Evolutionary conservation across 1,140 invertebrate genomes (phyloP), one percentile per base, ranked within the genome.

Genomic region (Orius insidiosus): DNA sequence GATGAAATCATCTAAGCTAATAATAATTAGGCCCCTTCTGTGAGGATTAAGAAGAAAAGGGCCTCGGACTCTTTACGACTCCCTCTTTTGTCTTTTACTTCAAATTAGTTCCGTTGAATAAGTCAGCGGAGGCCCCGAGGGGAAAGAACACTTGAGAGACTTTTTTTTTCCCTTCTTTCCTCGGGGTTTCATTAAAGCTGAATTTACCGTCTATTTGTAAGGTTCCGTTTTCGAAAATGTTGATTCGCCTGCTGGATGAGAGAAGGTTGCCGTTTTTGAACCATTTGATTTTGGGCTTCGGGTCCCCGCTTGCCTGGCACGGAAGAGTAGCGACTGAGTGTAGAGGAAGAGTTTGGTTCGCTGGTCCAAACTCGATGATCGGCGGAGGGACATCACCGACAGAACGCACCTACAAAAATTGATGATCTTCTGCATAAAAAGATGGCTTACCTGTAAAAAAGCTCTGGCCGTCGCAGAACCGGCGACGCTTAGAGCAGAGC

Each of bases 341-440:
- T 34, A 84, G 58, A 3, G 83, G 78, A 8, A 93, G 60, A 0
- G 90, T 95, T 65, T 93, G 89, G 66, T 95, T 94, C 35, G 81
- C 74, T 11, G 89, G 85, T 1, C 86, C 87, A 37, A 88, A 70
- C 56, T 81, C 74, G 47, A 95, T 90, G 45, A 93, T 80, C 1
- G 90, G 90, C 3, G 87, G 85, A 3, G 53, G 53, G 3, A 77
- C 69, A 55, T 85, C 79, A 49, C 80, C 78, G 4, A 79, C 65
- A 11, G 79, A 78, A 30, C 74, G 77, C 2, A 85, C 76, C 71
- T 78, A 52, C 11, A n/a, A 44, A 24, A 24, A 44, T 44, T 3
- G 9, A 36, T 3, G n/a, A n/a, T n/a, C n/a, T n/a, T 36, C 9
- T 36, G n/a, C 3, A 36, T 3, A 36, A 36, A 36, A 36, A 3